Conservation (phyloP, 2,888 invertebrate genomes). For the Hemithea aestivaria region DNA sequence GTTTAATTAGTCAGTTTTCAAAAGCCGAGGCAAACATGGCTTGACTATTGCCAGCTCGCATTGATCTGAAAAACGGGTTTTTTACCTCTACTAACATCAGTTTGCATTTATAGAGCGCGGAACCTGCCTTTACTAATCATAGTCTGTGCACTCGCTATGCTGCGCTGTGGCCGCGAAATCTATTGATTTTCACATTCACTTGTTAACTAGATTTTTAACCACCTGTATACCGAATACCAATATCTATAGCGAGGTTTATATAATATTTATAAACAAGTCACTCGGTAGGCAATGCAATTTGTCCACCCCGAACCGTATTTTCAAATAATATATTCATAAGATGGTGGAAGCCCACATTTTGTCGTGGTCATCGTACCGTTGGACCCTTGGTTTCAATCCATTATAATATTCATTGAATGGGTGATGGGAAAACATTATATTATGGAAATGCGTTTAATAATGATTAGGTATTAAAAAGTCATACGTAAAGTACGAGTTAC, state of each 20-base stretch:
- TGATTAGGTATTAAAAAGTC: background rate
- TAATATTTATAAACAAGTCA: too few species aligned
- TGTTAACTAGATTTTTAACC: background rate
- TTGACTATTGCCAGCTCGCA: too few species aligned
- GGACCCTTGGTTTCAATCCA: constrained; percentile 41
- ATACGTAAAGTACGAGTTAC: too few species aligned
- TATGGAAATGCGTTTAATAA: constrained; percentile 22
- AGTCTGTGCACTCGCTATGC: background rate
- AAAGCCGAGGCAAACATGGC: too few species aligned
- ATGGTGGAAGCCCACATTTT: constrained; percentile 45
- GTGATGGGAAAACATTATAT: constrained; percentile 31
- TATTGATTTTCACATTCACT: too few species aligned
- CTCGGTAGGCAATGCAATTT: constrained; percentile 37
- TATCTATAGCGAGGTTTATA: too few species aligned
- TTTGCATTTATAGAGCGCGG: too few species aligned
- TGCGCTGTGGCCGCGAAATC: too few species aligned
- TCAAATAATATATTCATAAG: constrained; percentile 63
- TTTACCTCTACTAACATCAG: too few species aligned
- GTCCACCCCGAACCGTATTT: constrained; percentile 39
- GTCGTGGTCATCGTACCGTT: constrained; percentile 49
- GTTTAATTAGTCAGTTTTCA: too few species aligned
- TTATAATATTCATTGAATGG: constrained; percentile 50
- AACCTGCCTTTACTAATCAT: constrained; percentile 2
- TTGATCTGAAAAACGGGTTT: too few species aligned
- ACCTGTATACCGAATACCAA: too few species aligned